Evolutionary conservation across 2,113 vertebrate species (phyloP), one percentile per base, ranked within the genome.

Genomic region (Halcyon senegalensis): DNA sequence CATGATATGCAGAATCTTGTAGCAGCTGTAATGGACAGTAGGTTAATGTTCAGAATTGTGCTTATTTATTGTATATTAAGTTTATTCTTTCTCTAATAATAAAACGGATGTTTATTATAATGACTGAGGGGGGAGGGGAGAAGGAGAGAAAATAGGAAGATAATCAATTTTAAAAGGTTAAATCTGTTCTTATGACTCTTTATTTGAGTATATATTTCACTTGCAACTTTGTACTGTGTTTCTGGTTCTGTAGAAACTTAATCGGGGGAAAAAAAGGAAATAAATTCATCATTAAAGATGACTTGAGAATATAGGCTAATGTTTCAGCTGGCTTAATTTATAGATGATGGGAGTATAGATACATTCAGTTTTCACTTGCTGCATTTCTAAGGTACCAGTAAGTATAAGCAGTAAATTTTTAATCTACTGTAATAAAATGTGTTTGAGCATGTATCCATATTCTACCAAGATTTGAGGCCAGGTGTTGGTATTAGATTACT

Each of bases 1-100:
- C 23, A 18, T 46, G 8, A 2, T 44, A 46, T 7, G 4, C 2
- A 41, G 1, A 41, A 0, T 23, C 21, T 77, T 39, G 31, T 33
- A 91, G 37, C 12, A 76, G 25, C 27, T 83, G 8, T 41, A 88
- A 37, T 20, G 11, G 27, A 35, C 30, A 59, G 13, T 16, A 78
- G 5, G 41, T 19, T 78, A 69, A 60, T 37, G 5, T 50, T 79
- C 48, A 60, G 41, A 79, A 83, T 60, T 86, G 18, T 74, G 6
- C 4, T 86, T 3, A 67, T 72, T 94, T 80, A 66, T 72, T 27
- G 0, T 39, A 5, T 24, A 27, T 67, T 5, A 4, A 51, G 15
- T 70, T 94, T 83, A 67, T 70, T 44, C 6, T 75, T 81, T 73
- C n/a, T 39, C 14, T 76, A 53, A 51, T 50, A 59, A 73, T 79